A percentile compares a stretch with the other conserved stretches of the same genome.
Evolutionary conservation across 2,888 invertebrate species (phyloP).

Genomic region (Cataglyphis albicans): DNA sequence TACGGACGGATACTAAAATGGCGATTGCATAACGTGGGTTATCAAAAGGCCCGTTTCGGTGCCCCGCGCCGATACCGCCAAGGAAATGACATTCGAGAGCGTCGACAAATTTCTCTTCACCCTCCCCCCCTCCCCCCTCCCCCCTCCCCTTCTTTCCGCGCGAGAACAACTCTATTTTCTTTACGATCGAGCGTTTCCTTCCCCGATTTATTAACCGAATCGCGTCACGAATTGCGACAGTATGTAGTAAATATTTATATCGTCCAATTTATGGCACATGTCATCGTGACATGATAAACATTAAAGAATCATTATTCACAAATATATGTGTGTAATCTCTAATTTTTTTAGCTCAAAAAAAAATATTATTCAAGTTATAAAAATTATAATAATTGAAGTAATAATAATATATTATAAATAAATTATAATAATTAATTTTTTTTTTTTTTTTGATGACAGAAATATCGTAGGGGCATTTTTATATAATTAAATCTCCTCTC

Average conservation of each 20-base stretch:
- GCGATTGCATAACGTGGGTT: conserved; percentile 69
- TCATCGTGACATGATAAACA: conserved; percentile 8
- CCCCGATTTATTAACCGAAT: conserved; percentile 43
- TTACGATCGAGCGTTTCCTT: conserved; percentile 26
- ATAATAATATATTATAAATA: too few relatives aligned
- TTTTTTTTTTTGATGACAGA: not conserved
- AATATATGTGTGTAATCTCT: not conserved
- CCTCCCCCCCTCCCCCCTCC: not conserved
- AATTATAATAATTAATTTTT: not conserved
- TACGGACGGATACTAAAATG: conserved; percentile 59
- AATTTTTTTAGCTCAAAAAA: not conserved
- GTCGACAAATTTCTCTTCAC: conserved; percentile 55
- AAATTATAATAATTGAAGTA: not conserved
- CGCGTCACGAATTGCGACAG: not conserved
- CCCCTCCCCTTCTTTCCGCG: not conserved
- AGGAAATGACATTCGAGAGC: conserved; percentile 64
- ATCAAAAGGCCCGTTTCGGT: conserved; percentile 55
- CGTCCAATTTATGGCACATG: not conserved
- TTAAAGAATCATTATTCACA: not conserved
- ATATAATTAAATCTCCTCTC: not conserved
- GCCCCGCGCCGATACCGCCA: conserved; percentile 40
- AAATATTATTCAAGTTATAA: not conserved
- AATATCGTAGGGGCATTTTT: not conserved
- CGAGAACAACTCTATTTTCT: conserved; percentile 45
- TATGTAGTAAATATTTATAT: conserved; percentile 1